A percentile compares a stretch with the other conserved stretches of the same genome.
phyloP scores from a whole-genome alignment of 2,113 vertebrate species.

The Cynoglossus semilaevis region DNA sequence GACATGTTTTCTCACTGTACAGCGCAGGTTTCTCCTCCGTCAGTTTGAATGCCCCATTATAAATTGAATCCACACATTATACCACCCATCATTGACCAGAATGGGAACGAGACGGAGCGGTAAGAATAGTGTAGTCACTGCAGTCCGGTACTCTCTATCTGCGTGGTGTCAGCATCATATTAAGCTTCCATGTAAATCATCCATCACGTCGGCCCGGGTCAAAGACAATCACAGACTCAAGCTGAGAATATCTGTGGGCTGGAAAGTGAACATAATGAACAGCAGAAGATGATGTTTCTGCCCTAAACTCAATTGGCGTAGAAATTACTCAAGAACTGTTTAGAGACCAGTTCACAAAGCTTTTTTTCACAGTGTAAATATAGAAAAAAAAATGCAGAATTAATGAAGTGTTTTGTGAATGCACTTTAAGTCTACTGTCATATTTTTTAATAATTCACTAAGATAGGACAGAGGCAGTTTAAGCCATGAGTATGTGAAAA shows the following conservation, averaged over 20 bases:
- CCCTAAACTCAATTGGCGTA: constrained; percentile 32
- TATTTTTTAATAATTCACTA: too few relatives aligned
- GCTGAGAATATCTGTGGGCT: constrained; percentile 56
- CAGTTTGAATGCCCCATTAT: constrained; percentile 30
- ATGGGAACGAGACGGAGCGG: constrained; percentile 40
- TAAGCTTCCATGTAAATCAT: constrained; percentile 53
- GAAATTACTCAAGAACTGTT: too few relatives aligned
- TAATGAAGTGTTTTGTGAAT: too few relatives aligned
- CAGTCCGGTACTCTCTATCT: constrained; percentile 36
- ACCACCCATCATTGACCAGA: constrained; percentile 31
- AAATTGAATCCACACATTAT: constrained; percentile 29
- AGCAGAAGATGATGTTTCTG: constrained; percentile 37
- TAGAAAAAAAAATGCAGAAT: too few relatives aligned
- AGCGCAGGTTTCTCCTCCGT: constrained; percentile 13
- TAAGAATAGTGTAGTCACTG: constrained; percentile 16
- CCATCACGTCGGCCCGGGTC: constrained; percentile 56
- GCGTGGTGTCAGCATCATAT: constrained; percentile 46
- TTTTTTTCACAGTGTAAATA: too few relatives aligned
- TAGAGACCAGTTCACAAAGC: constrained; percentile 1
- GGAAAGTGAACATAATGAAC: constrained; percentile 40
- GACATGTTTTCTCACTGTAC: constrained; percentile 27
- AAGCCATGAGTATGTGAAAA: too few relatives aligned
- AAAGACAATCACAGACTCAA: constrained; percentile 65
- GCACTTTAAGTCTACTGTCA: too few relatives aligned
- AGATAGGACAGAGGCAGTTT: too few relatives aligned